These are phyloP conservation scores for Hyaena hyaena DNA, from an alignment of 2,113 vertebrate species.

Conservation along the genomic window DNA sequence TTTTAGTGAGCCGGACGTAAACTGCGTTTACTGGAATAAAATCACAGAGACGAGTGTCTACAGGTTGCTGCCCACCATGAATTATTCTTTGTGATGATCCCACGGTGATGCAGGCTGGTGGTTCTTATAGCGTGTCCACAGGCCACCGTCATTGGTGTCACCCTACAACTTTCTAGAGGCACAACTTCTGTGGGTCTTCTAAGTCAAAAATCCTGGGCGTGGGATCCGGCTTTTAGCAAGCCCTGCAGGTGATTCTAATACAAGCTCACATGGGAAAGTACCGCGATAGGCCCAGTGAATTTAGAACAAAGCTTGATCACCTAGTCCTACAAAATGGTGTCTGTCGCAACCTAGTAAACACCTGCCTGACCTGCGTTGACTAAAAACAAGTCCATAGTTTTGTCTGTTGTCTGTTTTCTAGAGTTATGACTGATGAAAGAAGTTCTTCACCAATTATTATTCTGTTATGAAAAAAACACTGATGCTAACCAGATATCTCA, in stretches of 20 bases:
- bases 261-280: neutral
- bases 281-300: no score
- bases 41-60: neutral
- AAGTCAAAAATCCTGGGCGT: neutral
- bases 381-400: neutral
- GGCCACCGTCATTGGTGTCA: neutral
- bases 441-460: neutral
- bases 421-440: neutral
- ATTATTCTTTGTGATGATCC: neutral
- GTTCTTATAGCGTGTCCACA: neutral
- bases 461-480: neutral
- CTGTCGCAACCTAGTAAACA: neutral
- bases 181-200: neutral
- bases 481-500: constrained; percentile 38
- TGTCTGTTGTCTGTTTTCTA: neutral
- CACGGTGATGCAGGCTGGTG: accelerated
- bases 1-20: neutral
- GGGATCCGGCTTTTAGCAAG: neutral
- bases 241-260: neutral
- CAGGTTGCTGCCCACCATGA: neutral
- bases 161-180: neutral
- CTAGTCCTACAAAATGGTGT: no score
- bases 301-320: neutral
- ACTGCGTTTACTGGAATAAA: neutral
- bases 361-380: neutral